Evolutionary conservation across 2,113 vertebrate genomes (phyloP).

Genomic region (Ceratotherium simum): DNA sequence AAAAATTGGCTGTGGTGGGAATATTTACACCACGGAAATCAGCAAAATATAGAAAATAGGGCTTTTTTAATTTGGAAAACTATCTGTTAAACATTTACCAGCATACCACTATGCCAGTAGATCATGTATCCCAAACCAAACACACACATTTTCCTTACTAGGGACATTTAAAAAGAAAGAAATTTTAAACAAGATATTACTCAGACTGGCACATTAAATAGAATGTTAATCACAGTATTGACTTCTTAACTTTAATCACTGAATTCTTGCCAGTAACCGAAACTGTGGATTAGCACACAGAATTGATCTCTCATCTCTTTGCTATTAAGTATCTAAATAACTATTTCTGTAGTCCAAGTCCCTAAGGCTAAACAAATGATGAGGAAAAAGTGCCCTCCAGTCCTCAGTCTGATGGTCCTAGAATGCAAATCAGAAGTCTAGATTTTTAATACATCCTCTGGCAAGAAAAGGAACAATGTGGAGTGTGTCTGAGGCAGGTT

Average conservation of each 20-base stretch:
- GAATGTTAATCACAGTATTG: constrained; percentile 55
- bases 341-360: constrained; percentile 44
- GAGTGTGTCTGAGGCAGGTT: background rate
- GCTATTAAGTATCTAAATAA: constrained; percentile 56
- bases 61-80: background rate
- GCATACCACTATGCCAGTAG: background rate
- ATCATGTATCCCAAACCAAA: background rate
- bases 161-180: constrained; percentile 1
- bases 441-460: constrained; percentile 39
- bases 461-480: background rate
- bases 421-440: constrained; percentile 9
- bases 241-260: constrained; percentile 57
- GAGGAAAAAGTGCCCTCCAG: background rate
- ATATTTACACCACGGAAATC: background rate
- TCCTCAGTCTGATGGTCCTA: background rate
- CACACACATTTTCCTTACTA: background rate
- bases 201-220: constrained; percentile 43
- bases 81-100: background rate
- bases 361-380: constrained; percentile 29
- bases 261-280: constrained; percentile 56
- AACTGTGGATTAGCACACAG: constrained; percentile 30
- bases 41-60: background rate
- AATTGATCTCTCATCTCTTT: constrained; percentile 46
- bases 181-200: constrained; percentile 46
- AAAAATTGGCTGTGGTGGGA: background rate